Percentiles rank a stretch among this genome's conserved stretches.
Evolutionary conservation across 2,797 vertebrate genomes (phyloP).

Genomic region (Enteromius mattozi): DNA sequence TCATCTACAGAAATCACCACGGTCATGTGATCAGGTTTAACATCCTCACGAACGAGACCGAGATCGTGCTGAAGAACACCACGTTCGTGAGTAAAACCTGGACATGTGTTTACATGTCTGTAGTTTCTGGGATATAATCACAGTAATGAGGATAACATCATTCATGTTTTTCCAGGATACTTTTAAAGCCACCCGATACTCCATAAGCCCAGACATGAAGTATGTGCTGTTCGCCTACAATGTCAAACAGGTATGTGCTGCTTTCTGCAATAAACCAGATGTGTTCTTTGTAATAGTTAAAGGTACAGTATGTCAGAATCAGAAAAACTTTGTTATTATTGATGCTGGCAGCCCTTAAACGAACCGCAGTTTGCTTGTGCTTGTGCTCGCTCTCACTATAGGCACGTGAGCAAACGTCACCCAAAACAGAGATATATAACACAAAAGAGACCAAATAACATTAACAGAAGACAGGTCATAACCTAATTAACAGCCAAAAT

Average conservation of each 20-base stretch:
- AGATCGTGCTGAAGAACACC: slow-evolving; percentile 88
- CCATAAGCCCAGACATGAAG: slow-evolving; percentile 92
- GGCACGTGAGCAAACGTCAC: neutral
- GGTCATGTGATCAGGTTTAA: slow-evolving; percentile 94
- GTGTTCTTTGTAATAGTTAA: neutral
- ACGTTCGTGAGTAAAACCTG: slow-evolving; percentile 89
- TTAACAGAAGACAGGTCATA: neutral
- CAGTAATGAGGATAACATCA: neutral
- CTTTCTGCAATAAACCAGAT: slow-evolving; percentile 3
- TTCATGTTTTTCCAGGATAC: slow-evolving; percentile 79
- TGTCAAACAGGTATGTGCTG: slow-evolving; percentile 86
- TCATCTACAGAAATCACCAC: slow-evolving; percentile 92
- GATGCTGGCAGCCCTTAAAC: neutral
- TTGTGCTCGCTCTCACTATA: neutral
- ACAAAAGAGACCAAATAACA: neutral
- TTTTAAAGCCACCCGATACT: slow-evolving; percentile 93
- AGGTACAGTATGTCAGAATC: neutral
- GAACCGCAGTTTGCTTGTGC: neutral
- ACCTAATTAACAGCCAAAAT: neutral
- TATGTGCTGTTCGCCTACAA: slow-evolving; percentile 96
- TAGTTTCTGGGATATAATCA: neutral
- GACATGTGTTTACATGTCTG: neutral
- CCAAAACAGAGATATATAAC: neutral
- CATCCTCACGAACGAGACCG: slow-evolving; percentile 87
- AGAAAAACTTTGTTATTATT: neutral